Evolutionary conservation across 1,140 invertebrate species (phyloP), one percentile per base, ranked within the genome.

Genomic region (Drosophila pseudoananassae): DNA sequence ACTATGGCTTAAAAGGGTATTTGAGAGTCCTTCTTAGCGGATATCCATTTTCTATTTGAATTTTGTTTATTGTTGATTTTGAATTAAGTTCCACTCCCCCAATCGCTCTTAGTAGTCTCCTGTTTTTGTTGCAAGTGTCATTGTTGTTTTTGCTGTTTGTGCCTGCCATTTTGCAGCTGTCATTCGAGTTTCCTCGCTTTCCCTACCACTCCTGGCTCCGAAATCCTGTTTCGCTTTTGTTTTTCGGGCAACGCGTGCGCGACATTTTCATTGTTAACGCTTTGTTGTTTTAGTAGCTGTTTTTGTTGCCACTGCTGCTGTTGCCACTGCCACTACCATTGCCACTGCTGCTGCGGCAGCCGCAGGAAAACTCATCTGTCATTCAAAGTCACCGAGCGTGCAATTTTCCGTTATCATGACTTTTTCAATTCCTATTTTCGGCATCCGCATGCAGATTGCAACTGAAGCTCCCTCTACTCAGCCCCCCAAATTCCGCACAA

Each of bases 201-300:
- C 12, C 23, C n/a, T 23, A 14, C n/a, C 23, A 14, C 55, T 55
- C 12, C 10, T 27, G 27, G 14, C 14, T 33, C 8, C 43, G 43
- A 20, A 20, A 46, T 23, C 25, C 25, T 27, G 25, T 27, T 27
- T 46, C 9, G 43, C 17, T 52, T 27, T 45, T 66, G 14, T 61
- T 81, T 70, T 82, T 81, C 60, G 69, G 73, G 55, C 55, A 83
- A 81, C 47, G 56, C 76, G 76, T 83, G 76, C 82, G 82, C 82
- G 82, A 87, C 82, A 85, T 85, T 87, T 85, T 87, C 81, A 85
- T 85, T 85, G 81, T 71, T 75, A 82, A 63, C 80, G 71, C 46
- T 82, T 77, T 78, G 79, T 78, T 83, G 69, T 74, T 76, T 60
- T 78, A 74, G 72, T 75, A 57, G 38, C 15, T 58, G 63, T 57